phyloP scores from a whole-genome alignment of 2,797 vertebrate genomes.

The Tangara arthus region DNA sequence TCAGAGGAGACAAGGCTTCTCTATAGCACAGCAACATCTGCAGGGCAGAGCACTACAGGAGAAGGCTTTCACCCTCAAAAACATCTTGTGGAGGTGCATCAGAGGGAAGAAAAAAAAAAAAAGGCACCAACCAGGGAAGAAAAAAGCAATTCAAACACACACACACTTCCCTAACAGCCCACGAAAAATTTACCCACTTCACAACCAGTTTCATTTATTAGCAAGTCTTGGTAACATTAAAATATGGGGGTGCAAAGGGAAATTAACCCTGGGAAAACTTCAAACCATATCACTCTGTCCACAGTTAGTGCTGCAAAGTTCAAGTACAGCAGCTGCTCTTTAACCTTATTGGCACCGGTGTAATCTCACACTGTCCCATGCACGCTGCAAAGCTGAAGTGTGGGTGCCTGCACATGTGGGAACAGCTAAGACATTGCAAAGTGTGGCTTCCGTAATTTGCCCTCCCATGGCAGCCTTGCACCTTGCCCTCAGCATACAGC shows the following conservation, averaged over 20 bases:
- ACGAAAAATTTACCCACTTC: not conserved
- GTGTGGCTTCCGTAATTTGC: not conserved
- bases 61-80: not conserved
- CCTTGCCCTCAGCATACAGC: not conserved
- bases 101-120: not conserved
- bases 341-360: fast-evolving
- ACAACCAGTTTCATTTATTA: not conserved
- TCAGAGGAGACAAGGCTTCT: not conserved
- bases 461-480: not conserved
- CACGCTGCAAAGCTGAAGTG: fast-evolving
- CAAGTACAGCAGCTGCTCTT: not conserved
- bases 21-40: not conserved
- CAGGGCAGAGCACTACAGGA: not conserved
- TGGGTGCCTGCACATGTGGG: not conserved
- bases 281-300: not conserved
- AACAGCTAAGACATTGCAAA: not conserved
- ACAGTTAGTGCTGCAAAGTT: fast-evolving
- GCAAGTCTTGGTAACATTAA: not conserved
- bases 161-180: not conserved
- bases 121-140: not conserved
- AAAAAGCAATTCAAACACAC: not conserved
- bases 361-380: not conserved
- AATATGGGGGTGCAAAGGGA: not conserved
- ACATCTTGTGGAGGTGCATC: not conserved
- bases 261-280: not conserved